These are phyloP conservation scores for Synanthedon formicaeformis DNA, from an alignment of 2,888 invertebrate species.

Conservation along the genomic window DNA sequence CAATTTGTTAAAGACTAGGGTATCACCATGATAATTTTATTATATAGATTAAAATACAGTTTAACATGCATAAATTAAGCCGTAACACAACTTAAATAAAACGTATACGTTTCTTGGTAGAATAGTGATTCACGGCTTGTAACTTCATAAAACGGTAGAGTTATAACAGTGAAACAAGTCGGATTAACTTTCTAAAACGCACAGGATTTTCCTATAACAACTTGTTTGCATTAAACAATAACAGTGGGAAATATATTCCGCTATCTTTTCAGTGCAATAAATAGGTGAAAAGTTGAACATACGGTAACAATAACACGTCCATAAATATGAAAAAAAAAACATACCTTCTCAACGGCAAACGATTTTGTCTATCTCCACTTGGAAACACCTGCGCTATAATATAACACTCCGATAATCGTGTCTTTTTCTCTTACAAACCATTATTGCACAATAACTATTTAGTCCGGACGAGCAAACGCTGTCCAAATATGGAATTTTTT, in stretches of 20 bases:
- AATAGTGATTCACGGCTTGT: slow-evolving; percentile 1
- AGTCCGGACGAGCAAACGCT: slow-evolving; percentile 55
- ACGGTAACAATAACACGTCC: slow-evolving; percentile 22
- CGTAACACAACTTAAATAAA: slow-evolving; percentile 13
- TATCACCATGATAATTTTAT: no score
- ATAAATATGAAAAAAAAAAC: slow-evolving; percentile 35
- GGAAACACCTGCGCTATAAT: slow-evolving; percentile 64
- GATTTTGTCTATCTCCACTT: slow-evolving; percentile 48
- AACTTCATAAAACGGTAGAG: slow-evolving; percentile 18
- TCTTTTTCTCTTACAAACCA: slow-evolving; percentile 69
- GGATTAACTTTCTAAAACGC: slow-evolving; percentile 37
- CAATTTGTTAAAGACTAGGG: no score
- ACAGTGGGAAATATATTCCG: no score
- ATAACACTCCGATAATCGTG: slow-evolving; percentile 64
- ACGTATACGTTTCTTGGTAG: neutral
- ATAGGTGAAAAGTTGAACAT: slow-evolving; percentile 30
- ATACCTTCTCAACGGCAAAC: slow-evolving; percentile 55
- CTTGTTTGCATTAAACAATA: neutral
- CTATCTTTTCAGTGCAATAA: slow-evolving; percentile 2
- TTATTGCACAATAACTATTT: slow-evolving; percentile 62
- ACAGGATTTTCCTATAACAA: slow-evolving; percentile 6
- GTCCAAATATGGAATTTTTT: slow-evolving; percentile 47
- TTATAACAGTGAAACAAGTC: slow-evolving; percentile 17
- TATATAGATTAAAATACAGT: neutral
- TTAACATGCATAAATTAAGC: slow-evolving; percentile 6